phyloP scores from a whole-genome alignment of 2,888 invertebrate species.

The Cataglyphis rosenhaueri region DNA sequence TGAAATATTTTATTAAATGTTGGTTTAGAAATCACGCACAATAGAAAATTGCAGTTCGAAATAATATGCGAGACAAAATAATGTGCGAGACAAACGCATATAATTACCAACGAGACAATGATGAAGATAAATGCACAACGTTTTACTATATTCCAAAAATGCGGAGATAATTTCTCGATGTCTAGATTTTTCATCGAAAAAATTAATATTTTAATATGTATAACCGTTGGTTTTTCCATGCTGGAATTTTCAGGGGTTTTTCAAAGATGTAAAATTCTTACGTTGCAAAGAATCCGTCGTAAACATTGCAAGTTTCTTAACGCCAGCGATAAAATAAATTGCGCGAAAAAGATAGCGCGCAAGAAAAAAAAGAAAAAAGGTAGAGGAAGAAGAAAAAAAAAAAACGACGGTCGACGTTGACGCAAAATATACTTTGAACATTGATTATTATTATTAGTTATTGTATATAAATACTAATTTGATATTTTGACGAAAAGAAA shows the following conservation, averaged over 20 bases:
- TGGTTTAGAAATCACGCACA: neutral
- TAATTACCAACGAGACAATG: neutral
- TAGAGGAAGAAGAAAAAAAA: conserved; percentile 13
- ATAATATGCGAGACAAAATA: neutral
- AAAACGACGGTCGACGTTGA: conserved; percentile 68
- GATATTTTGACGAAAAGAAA: neutral
- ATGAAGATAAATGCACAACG: neutral
- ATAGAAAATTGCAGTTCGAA: conserved; percentile 11
- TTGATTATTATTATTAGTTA: conserved; percentile 44
- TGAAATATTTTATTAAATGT: conserved; percentile 8
- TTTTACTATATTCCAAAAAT: conserved; percentile 21
- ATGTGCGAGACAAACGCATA: neutral
- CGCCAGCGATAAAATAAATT: conserved; percentile 41
- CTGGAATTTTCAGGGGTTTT: conserved; percentile 15
- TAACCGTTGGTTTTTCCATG: conserved; percentile 6
- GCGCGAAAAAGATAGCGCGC: conserved; percentile 44
- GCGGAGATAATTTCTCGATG: conserved; percentile 36
- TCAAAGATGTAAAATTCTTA: conserved; percentile 45
- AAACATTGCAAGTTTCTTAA: conserved; percentile 67
- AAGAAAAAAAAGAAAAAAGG: conserved; percentile 43
- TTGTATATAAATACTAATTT: neutral
- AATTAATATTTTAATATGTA: neutral
- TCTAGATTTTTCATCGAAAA: conserved; percentile 16
- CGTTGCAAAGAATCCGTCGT: conserved; percentile 61
- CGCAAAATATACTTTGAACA: conserved; percentile 71